Base-by-base conservation (phyloP, 2,113 vertebrate species). In the Oncorhynchus kisutch region DNA sequence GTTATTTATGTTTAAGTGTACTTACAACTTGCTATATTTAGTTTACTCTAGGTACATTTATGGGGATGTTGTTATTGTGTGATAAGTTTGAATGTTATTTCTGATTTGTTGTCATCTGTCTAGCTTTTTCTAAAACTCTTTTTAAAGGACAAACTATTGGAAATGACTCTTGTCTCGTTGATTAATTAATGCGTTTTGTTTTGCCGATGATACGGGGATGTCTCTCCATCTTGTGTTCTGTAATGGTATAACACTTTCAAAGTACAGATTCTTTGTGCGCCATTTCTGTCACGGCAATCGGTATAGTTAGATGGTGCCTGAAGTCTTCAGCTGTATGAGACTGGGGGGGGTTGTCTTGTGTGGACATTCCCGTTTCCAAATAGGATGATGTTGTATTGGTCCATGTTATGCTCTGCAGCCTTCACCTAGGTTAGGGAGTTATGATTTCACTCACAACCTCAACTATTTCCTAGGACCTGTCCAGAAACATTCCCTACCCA, bases 1-100 rank as follows among this genome's bases (percentile, higher is more conserved):
- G n/a, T 83, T 87, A 86, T 91, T 90, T 86, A 72, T 77, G 64
- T 88, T 87, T 67, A 91, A 90, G 91, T 91, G 88, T 87, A 86
- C 89, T 91, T 90, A 84, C 62, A 81, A 22, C 48, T 27, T 82
- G 6, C n/a, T 81, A 75, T 83, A 78, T 74, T 70, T 20, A 14
- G 77, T 85, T 89, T 84, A 83, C 72, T 75, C 66, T 48, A 27
- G 87, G 79, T 83, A 82, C 85, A 13, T 22, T 62, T 5, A 71
- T 48, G 18, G 48, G 13, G 8, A 34, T 31, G 34, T 45, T 14
- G 49, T 13, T 81, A 74, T 16, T 51, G 31, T 82, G 39, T 85
- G 73, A 70, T 76, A 54, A 87, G 73, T 72, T 65, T 70, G 3
- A 11, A 31, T 31, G 71, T 68, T 24, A 0, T 0, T 18, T 39